Conservation (phyloP, 2,113 vertebrate species). For the Promerops cafer region DNA sequence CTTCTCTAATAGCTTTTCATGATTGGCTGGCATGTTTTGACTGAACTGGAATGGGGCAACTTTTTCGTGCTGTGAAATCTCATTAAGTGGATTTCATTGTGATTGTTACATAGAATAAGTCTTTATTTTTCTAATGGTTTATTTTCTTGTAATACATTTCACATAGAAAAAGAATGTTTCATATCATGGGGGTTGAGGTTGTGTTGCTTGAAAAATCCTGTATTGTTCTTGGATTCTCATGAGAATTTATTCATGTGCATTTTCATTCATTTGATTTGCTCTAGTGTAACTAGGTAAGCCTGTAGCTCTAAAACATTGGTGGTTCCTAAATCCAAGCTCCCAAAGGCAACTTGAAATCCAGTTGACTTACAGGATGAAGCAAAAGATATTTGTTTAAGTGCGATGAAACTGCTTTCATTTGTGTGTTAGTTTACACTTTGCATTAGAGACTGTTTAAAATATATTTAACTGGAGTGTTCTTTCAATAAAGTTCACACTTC, state of each 20-base stretch:
- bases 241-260: not conserved
- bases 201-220: not conserved
- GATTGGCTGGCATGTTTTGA: conserved; percentile 48
- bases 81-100: conserved; percentile 15
- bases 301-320: not conserved
- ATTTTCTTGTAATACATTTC: not conserved
- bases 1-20: conserved; percentile 26
- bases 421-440: not conserved
- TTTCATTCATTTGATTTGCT: conserved; percentile 10
- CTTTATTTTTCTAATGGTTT: conserved; percentile 30
- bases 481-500: not conserved
- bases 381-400: not conserved
- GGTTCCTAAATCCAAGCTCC: not conserved
- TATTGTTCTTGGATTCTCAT: not conserved
- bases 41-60: conserved; percentile 15
- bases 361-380: not conserved
- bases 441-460: not conserved
- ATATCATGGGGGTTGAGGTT: not conserved
- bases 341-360: not conserved
- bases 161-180: not conserved
- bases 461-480: not conserved
- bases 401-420: not conserved
- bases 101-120: not conserved
- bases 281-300: not conserved
- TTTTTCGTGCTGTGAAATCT: conserved; percentile 6